Conservation (phyloP, 2,888 invertebrate genomes). For the Helicoverpa assulta region DNA sequence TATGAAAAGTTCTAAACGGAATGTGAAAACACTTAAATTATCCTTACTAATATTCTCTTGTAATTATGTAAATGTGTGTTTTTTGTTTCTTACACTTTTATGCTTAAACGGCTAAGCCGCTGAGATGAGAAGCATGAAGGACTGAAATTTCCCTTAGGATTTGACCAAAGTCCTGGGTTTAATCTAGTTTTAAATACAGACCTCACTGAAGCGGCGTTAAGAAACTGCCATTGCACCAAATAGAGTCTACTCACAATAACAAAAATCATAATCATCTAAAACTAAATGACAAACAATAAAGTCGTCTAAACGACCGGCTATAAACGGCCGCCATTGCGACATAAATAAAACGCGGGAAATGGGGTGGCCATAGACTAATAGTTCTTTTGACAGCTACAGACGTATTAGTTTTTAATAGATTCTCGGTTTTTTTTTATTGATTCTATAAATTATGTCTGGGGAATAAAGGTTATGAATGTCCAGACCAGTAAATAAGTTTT, state of each 20-base stretch:
- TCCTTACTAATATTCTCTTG: too few species aligned
- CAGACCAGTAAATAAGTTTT: too few species aligned
- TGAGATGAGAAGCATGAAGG: too few species aligned
- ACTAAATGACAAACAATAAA: slow-evolving; percentile 38
- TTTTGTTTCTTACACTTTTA: too few species aligned
- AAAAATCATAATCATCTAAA: slow-evolving; percentile 24
- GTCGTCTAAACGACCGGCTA: slow-evolving; percentile 27
- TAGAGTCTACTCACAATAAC: neutral
- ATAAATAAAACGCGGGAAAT: slow-evolving; percentile 48
- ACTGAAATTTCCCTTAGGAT: too few species aligned
- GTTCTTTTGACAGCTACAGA: slow-evolving; percentile 38
- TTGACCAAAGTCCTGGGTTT: too few species aligned
- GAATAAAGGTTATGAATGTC: neutral
- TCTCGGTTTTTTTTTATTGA: slow-evolving; percentile 13
- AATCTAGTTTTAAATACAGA: too few species aligned
- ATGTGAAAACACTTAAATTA: too few species aligned
- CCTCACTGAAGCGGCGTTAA: neutral
- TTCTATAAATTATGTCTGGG: slow-evolving; percentile 1
- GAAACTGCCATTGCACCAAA: neutral
- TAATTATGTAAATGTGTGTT: too few species aligned
- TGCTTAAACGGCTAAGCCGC: too few species aligned
- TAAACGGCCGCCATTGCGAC: slow-evolving; percentile 36
- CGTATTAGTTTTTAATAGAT: slow-evolving; percentile 41
- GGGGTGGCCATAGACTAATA: slow-evolving; percentile 47
- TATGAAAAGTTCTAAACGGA: too few species aligned